Base-by-base conservation (phyloP, 2,113 vertebrate species). In the Balaeniceps rex region DNA sequence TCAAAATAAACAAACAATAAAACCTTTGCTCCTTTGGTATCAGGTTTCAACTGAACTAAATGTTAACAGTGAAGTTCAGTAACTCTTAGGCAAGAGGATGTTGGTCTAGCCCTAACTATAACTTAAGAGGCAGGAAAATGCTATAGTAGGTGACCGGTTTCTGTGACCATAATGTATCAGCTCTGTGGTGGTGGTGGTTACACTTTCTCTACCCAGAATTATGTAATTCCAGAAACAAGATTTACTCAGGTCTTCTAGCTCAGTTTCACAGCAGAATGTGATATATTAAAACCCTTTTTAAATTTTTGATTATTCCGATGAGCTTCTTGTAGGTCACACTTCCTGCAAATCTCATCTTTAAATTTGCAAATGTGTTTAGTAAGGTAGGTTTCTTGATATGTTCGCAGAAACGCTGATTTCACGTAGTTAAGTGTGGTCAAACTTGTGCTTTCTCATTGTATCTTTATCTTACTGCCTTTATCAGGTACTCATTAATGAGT, bases 401-500 rank as follows among this genome's bases (percentile, higher is more conserved):
- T 95, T 96, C 19, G 17, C 61, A 95, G 60, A 95, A 97, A 88
- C 38, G 1, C 81, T 97, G 90, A 95, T 95, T 97, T 97, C 97
- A 92, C 88, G 2, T 92, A 90, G 85, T 97, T 96, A 76, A 94
- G 96, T 29, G 85, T 96, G 96, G 97, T 94, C 95, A 93, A 84
- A 97, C 94, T 92, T 97, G 94, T 92, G 76, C 94, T 95, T 95
- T 98, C 97, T 98, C 96, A 98, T 94, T 93, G 92, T 98, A 93
- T 98, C 88, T 99, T 92, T 98, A 98, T 99, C 97, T 98, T 96
- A 95, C 98, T 98, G 97, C 98, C 98, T 98, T 97, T 98, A 98
- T 98, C 98, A 99, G 99, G 98, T 99, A 95, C 97, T 98, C 98
- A 94, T 92, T 98, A 98, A 94, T 98, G 98, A 98, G 97, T 95